Base-by-base conservation (phyloP, 1,140 invertebrate species). In the Amphibalanus amphitrite region DNA sequence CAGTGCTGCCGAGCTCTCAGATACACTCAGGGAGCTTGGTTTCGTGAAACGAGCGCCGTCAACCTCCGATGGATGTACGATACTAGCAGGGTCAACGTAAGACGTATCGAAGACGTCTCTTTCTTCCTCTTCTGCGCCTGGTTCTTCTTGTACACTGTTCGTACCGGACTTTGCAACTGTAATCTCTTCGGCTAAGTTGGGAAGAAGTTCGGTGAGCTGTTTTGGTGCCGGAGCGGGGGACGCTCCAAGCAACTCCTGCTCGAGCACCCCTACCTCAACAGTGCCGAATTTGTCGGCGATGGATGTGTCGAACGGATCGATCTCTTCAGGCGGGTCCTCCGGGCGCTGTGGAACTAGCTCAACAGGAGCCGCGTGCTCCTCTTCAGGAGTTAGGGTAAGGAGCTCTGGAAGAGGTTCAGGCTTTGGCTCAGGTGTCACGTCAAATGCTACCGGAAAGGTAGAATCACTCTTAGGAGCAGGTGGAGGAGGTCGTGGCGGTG, bases 231-330 rank as follows among this genome's bases (percentile, higher is more conserved):
- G 65, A 8, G 65, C n/a, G 65, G 65, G 23, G 3, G 28, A 10
- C 10, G 65, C 65, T 67, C 82, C 85, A 4, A 91, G 82, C 20
- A 92, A 77, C 79, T 92, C 90, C 76, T 87, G 85, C 81, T 92
- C 90, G 28, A 92, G 79, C 76, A 88, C 85, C 78, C 90, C 90
- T 10, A 92, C 77, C 80, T 92, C 90, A 20, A 87, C 72, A 40
- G 38, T 70, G 23, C 73, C 71, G 38, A 72, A 72, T 29, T 74
- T 69, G 33, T 77, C 72, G 20, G 75, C 76, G 59, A 76, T 77
- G 23, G 76, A 75, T n/a, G 76, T 77, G 40, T 77, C 76, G 65
- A 77, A 78, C n/a, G 77, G 77, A 74, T 78, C 77, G 73, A 74
- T 70, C 84, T 80, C 87, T 86, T 71, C 89, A 87, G 0, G 29